Evolutionary conservation across 2,888 invertebrate species (phyloP).

Genomic region (Neoaliturus tenellus): DNA sequence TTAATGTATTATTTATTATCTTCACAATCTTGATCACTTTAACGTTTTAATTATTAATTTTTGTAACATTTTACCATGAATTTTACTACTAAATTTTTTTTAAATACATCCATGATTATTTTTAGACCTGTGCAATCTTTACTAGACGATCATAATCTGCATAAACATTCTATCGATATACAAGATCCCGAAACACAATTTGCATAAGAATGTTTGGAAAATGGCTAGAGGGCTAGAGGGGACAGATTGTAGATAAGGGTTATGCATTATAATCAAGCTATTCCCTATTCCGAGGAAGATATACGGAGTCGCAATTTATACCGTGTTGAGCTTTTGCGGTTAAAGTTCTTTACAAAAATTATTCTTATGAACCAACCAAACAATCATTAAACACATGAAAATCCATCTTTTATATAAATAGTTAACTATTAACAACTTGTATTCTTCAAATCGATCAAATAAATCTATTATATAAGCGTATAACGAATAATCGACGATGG

Average conservation of each 20-base stretch:
- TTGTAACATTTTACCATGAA: no score
- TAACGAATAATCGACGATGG: slow-evolving; percentile 1
- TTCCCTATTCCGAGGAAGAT: background rate
- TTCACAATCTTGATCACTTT: no score
- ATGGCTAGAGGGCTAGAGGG: background rate
- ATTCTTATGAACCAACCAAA: no score
- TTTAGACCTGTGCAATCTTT: background rate
- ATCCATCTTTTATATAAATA: no score
- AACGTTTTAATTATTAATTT: no score
- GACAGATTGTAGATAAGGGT: background rate
- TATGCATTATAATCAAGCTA: slow-evolving; percentile 3
- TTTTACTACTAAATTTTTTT: no score
- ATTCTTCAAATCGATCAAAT: no score
- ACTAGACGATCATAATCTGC: background rate
- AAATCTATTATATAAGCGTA: background rate
- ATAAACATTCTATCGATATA: background rate
- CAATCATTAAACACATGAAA: no score
- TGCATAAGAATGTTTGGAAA: slow-evolving; percentile 3
- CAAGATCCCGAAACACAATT: background rate
- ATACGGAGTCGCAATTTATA: background rate
- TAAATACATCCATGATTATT: background rate
- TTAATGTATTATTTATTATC: no score
- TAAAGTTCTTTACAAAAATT: no score
- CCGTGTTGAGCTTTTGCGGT: background rate
- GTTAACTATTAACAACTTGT: no score